These are phyloP conservation scores for Magallana nippona DNA, from an alignment of 2,888 invertebrate genomes.

Conservation along the genomic window DNA sequence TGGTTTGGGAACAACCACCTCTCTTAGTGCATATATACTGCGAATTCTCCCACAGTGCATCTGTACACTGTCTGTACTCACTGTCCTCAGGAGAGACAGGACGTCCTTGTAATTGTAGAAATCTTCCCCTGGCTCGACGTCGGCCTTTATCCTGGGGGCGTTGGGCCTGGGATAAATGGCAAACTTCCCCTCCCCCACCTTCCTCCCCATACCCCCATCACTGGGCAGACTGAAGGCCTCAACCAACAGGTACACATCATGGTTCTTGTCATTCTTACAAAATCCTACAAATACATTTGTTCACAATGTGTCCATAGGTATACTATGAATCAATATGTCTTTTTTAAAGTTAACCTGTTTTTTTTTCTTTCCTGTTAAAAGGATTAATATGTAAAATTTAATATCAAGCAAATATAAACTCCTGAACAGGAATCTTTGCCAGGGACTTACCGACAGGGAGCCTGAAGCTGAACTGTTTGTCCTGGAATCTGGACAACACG, in stretches of 20 bases:
- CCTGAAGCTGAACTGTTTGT: slow-evolving; percentile 70
- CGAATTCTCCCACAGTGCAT: slow-evolving; percentile 77
- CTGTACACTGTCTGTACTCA: slow-evolving; percentile 70
- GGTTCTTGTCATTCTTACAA: slow-evolving; percentile 76
- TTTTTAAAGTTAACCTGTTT: too few relatives aligned
- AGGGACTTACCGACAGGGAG: slow-evolving; percentile 71
- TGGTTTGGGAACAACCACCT: slow-evolving; percentile 52
- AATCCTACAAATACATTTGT: slow-evolving; percentile 65
- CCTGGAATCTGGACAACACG: slow-evolving; percentile 64
- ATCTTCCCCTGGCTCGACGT: slow-evolving; percentile 70
- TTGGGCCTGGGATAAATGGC: slow-evolving; percentile 76
- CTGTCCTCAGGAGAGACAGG: slow-evolving; percentile 70
- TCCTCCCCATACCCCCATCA: slow-evolving; percentile 63
- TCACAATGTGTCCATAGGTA: neutral
- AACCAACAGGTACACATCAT: slow-evolving; percentile 74
- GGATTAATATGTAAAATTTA: neutral
- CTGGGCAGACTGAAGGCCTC: slow-evolving; percentile 71
- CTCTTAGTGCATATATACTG: slow-evolving; percentile 67
- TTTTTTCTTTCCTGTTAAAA: neutral
- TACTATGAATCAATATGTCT: too few relatives aligned
- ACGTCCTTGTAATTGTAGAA: slow-evolving; percentile 73
- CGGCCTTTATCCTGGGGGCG: slow-evolving; percentile 70
- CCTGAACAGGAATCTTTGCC: neutral
- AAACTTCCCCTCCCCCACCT: slow-evolving; percentile 76
- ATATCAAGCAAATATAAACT: neutral